These are phyloP conservation scores for Biston betularia DNA, from an alignment of 2,888 invertebrate genomes.

Conservation along the genomic window DNA sequence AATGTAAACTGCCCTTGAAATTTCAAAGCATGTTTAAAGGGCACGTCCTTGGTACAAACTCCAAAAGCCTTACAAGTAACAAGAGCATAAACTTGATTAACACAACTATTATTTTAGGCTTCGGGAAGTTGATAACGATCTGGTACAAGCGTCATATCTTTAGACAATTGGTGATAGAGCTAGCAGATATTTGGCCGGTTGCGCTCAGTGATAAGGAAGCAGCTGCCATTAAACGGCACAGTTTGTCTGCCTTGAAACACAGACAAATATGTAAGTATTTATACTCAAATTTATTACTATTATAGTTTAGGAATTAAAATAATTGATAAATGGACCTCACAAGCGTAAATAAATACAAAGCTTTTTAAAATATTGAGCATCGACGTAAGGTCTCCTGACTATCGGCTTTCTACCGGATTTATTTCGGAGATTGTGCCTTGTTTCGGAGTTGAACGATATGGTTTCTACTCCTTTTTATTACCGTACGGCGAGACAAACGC, in stretches of 20 bases:
- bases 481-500: too few relatives aligned
- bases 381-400: too few relatives aligned
- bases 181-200: constrained; percentile 70
- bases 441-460: too few relatives aligned
- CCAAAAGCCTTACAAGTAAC: constrained; percentile 30
- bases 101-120: constrained; percentile 54
- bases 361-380: too few relatives aligned
- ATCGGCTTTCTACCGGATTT: too few relatives aligned
- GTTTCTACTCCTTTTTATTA: too few relatives aligned
- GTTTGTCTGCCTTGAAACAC: constrained; percentile 61
- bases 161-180: constrained; percentile 60
- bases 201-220: constrained; percentile 56
- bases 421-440: too few relatives aligned
- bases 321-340: too few relatives aligned
- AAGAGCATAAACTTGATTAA: constrained; percentile 12
- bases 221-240: constrained; percentile 59
- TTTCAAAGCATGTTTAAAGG: background rate
- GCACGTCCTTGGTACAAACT: constrained; percentile 29
- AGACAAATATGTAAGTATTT: constrained; percentile 63
- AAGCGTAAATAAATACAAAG: too few relatives aligned
- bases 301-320: too few relatives aligned
- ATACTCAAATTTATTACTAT: too few relatives aligned
- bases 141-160: constrained; percentile 69
- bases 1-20: constrained; percentile 6
- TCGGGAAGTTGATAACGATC: constrained; percentile 66